phyloP scores from a whole-genome alignment of 2,113 vertebrate species.

The Sapayoa aenigma region DNA sequence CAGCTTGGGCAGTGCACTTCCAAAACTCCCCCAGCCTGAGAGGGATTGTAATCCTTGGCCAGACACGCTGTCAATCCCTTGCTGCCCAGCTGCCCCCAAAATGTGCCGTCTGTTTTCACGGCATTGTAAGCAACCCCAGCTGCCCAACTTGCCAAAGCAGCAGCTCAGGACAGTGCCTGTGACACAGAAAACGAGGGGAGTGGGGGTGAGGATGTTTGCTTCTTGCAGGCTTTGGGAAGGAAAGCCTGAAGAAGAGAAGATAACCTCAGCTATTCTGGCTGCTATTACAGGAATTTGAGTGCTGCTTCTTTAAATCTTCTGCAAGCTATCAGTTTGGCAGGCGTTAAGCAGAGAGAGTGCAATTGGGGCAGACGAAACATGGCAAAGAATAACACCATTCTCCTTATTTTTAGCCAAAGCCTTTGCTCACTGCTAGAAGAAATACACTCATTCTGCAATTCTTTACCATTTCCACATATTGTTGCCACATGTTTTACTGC shows the following conservation, averaged over 20 bases:
- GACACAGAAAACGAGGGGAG: not conserved
- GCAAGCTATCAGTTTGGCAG: not conserved
- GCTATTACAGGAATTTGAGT: not conserved
- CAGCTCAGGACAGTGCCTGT: not conserved
- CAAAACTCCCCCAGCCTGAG: not conserved
- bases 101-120: not conserved
- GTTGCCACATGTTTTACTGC: not conserved
- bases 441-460: not conserved
- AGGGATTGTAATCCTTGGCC: not conserved
- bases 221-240: not conserved
- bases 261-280: not conserved
- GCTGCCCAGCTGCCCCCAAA: not conserved
- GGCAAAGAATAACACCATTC: conserved; percentile 4
- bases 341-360: not conserved
- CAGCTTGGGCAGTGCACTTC: not conserved
- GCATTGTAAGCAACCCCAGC: not conserved
- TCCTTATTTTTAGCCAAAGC: conserved; percentile 47
- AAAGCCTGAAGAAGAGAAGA: not conserved
- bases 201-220: not conserved
- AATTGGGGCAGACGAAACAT: conserved; percentile 32
- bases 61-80: not conserved
- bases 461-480: not conserved
- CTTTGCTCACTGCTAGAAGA: not conserved
- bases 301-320: conserved; percentile 43
- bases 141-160: not conserved